phyloP scores from a whole-genome alignment of 2,797 vertebrate genomes.

The Astyanax mexicanus region DNA sequence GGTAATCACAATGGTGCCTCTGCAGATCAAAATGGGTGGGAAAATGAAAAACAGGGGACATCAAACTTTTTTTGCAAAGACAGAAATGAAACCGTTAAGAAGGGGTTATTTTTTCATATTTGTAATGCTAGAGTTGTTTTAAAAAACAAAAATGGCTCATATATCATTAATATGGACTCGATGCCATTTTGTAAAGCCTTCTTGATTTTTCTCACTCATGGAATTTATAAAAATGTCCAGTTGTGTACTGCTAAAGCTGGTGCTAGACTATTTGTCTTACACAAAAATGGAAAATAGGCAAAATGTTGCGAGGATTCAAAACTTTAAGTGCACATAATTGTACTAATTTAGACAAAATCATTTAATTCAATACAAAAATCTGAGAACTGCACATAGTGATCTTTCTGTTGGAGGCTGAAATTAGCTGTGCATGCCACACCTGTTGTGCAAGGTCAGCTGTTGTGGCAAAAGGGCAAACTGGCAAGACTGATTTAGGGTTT shows the following conservation, averaged over 20 bases:
- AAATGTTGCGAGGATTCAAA: neutral
- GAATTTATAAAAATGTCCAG: slow-evolving; percentile 5
- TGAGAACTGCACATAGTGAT: neutral
- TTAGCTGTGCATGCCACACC: slow-evolving; percentile 36
- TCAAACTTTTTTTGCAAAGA: too few relatives aligned
- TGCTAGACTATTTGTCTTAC: neutral
- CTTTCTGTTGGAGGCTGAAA: slow-evolving; percentile 13
- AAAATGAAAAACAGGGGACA: slow-evolving; percentile 16
- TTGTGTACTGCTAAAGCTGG: slow-evolving; percentile 21
- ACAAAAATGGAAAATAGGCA: neutral
- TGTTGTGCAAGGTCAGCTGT: slow-evolving; percentile 36
- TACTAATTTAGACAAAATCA: neutral
- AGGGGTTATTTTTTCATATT: neutral
- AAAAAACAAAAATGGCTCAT: slow-evolving; percentile 38
- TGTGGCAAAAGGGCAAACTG: slow-evolving; percentile 28
- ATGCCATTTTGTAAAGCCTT: slow-evolving; percentile 10
- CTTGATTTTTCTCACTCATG: neutral
- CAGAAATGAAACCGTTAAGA: neutral
- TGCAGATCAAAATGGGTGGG: slow-evolving; percentile 48
- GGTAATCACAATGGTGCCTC: slow-evolving; percentile 71
- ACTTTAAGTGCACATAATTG: neutral
- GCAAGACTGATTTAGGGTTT: slow-evolving; percentile 7
- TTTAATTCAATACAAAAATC: neutral
- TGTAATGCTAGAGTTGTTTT: neutral
- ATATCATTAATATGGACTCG: neutral